Percentiles rank a stretch among this genome's conserved stretches.
phyloP scores from a whole-genome alignment of 2,113 vertebrate genomes.

The Monopterus albus region DNA sequence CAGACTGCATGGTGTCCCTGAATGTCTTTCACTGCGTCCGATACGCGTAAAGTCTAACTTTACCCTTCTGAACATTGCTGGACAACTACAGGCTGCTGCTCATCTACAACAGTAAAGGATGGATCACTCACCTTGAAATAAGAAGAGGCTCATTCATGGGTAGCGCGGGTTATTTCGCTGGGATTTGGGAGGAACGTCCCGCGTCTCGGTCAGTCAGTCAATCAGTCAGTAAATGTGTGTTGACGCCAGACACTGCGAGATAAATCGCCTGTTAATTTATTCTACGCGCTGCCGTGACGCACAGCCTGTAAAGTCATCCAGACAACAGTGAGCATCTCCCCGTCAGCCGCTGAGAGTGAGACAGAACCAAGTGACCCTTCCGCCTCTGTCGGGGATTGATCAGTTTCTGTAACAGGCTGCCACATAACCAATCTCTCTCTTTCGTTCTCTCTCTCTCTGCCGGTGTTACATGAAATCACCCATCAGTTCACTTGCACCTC shows the following conservation, averaged over 20 bases:
- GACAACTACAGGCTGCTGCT: neutral
- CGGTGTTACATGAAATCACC: conserved; percentile 68
- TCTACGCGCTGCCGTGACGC: conserved; percentile 30
- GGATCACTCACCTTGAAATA: conserved; percentile 72
- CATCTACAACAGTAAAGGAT: neutral
- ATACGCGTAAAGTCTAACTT: conserved; percentile 68
- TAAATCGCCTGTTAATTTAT: conserved; percentile 32
- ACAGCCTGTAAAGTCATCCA: conserved; percentile 54
- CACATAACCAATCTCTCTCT: conserved; percentile 35
- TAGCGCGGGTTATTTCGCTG: conserved; percentile 14
- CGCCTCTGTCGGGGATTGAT: conserved; percentile 60
- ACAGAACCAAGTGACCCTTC: conserved; percentile 58
- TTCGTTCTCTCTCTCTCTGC: conserved; percentile 12
- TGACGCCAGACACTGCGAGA: conserved; percentile 8
- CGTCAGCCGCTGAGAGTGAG: conserved; percentile 40
- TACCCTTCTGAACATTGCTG: conserved; percentile 1
- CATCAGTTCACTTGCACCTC: conserved; percentile 80
- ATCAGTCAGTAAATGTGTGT: conserved; percentile 12
- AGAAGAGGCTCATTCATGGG: conserved; percentile 60
- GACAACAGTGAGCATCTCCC: conserved; percentile 57
- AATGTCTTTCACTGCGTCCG: conserved; percentile 5
- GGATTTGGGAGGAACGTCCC: conserved; percentile 32
- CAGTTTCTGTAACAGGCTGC: conserved; percentile 50
- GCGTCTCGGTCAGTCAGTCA: conserved; percentile 16
- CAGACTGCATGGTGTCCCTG: neutral